Base-by-base conservation (phyloP, 64 coral and sea anemone species). In the Pocillopora verrucosa region DNA sequence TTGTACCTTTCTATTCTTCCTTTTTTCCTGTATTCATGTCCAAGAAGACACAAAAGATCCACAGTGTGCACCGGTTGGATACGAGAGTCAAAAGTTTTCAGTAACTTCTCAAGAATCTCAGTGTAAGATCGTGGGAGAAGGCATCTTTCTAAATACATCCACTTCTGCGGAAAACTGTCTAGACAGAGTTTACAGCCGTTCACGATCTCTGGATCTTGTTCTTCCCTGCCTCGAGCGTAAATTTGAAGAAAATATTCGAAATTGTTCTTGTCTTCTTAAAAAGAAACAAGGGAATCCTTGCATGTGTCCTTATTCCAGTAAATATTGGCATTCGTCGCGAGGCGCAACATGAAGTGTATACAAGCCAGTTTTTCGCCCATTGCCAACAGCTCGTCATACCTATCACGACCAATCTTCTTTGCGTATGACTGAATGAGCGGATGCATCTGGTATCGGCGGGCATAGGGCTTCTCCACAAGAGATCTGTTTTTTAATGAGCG, bases 371-470 rank as follows among this genome's bases (percentile, higher is more conserved):
- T 72, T 60, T 74, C 13, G 38, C 78, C 68, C 13, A 22, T 11
- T 34, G 41, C 41, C 38, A 41, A 79, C 7, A 73, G 5, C 25
- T 58, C 30, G 17, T 12, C 51, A 76, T 56, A 22, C 30, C 59
- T 36, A 19, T 13, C 45, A 14, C 13, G 13, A 36, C 61, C 65
- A 59, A 68, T 73, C 56, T 82, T 78, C 20, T 36, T 34, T 16
- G 77, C 88, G 82, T 82, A 90, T 41, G 88, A 16, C 0, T 65
- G 88, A 59, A 90, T 84, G 22, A 90, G 89, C 36, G 64, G 79
- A 84, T 90, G 79, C 26, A 90, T 13, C 16, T 76, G 34, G 13
- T 90, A 90, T 62, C 79, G 72, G 13, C 13, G 13, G 35, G 11
- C 56, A 25, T 76, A 10, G 0, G 9, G 16, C 22, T 58, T 36